Conservation (phyloP, 2,888 invertebrate species). For the Drosophila borborema region DNA sequence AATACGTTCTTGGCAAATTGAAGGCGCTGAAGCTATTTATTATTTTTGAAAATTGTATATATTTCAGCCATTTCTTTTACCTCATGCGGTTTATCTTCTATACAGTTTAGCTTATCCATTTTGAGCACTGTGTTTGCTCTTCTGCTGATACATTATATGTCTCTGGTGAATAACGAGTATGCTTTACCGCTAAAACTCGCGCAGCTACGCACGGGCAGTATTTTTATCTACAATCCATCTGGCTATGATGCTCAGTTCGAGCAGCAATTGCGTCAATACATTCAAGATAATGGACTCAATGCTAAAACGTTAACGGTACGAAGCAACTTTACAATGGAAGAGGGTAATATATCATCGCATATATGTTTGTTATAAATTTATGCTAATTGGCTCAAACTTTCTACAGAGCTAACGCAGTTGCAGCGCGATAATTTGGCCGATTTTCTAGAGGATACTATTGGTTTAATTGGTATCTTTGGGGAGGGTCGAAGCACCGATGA, state of each 20-base stretch:
- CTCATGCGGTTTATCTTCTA: not conserved
- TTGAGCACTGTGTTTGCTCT: slow-evolving; percentile 69
- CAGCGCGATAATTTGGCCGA: slow-evolving; percentile 79
- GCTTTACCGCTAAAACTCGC: slow-evolving; percentile 71
- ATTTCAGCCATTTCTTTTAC: not conserved
- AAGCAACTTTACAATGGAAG: slow-evolving; percentile 27
- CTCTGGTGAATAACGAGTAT: slow-evolving; percentile 64
- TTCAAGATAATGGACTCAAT: slow-evolving; percentile 65
- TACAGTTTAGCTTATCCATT: slow-evolving; percentile 75
- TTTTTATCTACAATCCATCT: slow-evolving; percentile 70
- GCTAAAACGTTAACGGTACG: slow-evolving; percentile 49
- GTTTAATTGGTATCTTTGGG: slow-evolving; percentile 68
- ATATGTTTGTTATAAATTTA: not conserved
- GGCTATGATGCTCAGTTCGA: slow-evolving; percentile 52
- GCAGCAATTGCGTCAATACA: slow-evolving; percentile 62
- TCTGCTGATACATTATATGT: slow-evolving; percentile 74
- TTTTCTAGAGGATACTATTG: slow-evolving; percentile 82
- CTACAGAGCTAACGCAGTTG: slow-evolving; percentile 72
- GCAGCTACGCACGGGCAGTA: slow-evolving; percentile 67
- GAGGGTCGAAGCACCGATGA: slow-evolving; percentile 24
- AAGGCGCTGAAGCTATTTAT: no score
- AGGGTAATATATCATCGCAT: slow-evolving; percentile 23
- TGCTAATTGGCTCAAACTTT: not conserved
- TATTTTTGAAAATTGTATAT: no score
- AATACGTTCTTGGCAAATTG: no score